Evolutionary conservation across 2,888 invertebrate species (phyloP), one percentile per base, ranked within the genome.

Genomic region (Gibbula magus): DNA sequence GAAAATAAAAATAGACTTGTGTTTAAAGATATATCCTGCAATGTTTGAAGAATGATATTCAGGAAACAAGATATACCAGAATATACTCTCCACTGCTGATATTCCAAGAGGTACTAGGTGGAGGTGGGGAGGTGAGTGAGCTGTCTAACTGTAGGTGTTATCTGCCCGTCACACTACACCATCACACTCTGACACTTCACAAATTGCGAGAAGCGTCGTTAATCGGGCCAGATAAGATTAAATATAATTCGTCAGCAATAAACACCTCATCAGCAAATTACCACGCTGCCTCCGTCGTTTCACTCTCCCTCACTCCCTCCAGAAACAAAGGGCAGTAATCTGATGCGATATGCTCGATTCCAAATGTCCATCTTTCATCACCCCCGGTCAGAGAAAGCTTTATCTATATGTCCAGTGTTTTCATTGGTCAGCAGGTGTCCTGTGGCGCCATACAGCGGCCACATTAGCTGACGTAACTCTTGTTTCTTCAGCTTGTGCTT

Each of bases 401-500:
- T 70, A 70, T 70, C 70, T 70, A 70, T 39, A 32, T 70, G 18
- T 35, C 35, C 29, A 35, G 18, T 70, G 70, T 70, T 70, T 61
- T 70, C 70, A 29, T 35, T 70, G 70, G 35, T 20, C 61, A 39
- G 70, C 70, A 70, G 70, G 70, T 70, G 70, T 70, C 70, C 70
- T 0, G 39, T 70, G 70, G 70, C 70, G 32, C 39, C 70, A 29
- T 20, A 32, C 20, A 35, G 70, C 39, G 70, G 39, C 70, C 39
- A 70, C 70, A 70, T 70, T 70, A 70, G n/a, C 39, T 70, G 29
- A 70, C 35, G 70, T 70, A 70, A 70, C 70, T 70, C 70, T 70
- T 70, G 70, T 70, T 70, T 29, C 70, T 70, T 70, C 70, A 70
- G 70, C 20, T 70, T 70, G 22, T 32, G 70, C 70, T 10, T 32